Evolutionary conservation across 2,113 vertebrate species (phyloP).

Genomic region (Marmota flaviventris): DNA sequence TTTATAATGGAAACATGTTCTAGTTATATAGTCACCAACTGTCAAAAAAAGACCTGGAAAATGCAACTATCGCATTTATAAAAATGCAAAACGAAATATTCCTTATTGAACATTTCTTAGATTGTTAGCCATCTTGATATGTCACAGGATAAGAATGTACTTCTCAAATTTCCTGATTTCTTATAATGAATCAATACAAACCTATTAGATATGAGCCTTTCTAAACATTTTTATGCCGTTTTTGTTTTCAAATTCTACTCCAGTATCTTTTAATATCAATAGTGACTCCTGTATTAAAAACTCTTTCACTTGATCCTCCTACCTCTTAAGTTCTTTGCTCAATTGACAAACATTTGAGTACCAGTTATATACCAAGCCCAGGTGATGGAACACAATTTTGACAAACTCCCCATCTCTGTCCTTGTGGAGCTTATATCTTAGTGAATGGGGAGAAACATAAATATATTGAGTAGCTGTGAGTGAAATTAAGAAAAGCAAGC

Average conservation of each 20-base stretch:
- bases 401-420: background rate
- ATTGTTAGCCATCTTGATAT: background rate
- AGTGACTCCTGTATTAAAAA: slow-evolving; percentile 1
- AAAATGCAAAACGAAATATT: background rate
- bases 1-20: background rate
- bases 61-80: background rate
- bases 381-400: background rate
- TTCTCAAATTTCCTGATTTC: background rate
- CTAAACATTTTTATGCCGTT: background rate
- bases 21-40: background rate
- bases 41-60: background rate
- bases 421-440: background rate
- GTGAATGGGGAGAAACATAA: background rate
- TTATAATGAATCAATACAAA: background rate
- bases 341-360: background rate
- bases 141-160: slow-evolving; percentile 38
- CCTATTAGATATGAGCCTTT: background rate
- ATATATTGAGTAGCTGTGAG: background rate
- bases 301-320: background rate
- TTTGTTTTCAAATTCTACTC: background rate
- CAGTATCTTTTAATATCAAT: background rate
- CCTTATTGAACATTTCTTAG: background rate
- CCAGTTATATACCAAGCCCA: too few relatives aligned
- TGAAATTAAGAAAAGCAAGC: background rate
- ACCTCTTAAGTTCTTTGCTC: background rate